Evolutionary conservation across 2,888 invertebrate genomes (phyloP).

Genomic region (Orchestes rusci): DNA sequence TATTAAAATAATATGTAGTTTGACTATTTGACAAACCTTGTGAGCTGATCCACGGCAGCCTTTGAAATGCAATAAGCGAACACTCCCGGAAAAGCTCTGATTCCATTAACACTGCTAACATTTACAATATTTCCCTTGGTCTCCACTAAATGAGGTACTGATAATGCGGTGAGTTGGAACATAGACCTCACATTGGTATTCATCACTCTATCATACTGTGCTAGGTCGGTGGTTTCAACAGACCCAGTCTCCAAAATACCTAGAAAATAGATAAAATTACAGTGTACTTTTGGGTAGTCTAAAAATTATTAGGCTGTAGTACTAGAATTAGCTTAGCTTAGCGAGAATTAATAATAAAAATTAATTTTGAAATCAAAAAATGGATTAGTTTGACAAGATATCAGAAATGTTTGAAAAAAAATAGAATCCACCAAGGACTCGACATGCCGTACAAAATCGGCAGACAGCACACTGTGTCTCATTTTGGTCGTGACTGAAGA

Average conservation of each 20-base stretch:
- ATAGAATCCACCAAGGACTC: too few species aligned
- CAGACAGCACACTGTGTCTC: too few species aligned
- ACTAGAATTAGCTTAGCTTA: too few species aligned
- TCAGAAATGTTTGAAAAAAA: too few species aligned
- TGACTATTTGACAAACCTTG: too few species aligned
- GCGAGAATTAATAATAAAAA: constrained; percentile 25
- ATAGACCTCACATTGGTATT: constrained; percentile 80
- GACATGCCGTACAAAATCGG: too few species aligned
- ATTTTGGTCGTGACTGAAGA: too few species aligned
- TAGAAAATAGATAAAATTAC: too few species aligned
- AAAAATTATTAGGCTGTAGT: too few species aligned
- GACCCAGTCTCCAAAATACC: constrained; percentile 49
- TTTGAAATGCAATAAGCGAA: constrained; percentile 91
- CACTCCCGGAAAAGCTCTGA: constrained; percentile 83
- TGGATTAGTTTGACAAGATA: too few species aligned
- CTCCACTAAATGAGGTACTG: constrained; percentile 77
- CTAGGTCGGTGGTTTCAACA: constrained; percentile 78
- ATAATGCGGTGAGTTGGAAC: constrained; percentile 77
- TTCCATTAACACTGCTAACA: constrained; percentile 89
- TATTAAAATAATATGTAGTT: not conserved
- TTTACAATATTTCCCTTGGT: constrained; percentile 88
- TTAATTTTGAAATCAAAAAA: too few species aligned
- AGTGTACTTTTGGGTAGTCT: not conserved
- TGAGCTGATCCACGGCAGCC: constrained; percentile 90
- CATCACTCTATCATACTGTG: constrained; percentile 84